phyloP scores from a whole-genome alignment of 2,113 vertebrate species.

The Pseudorasbora parva region DNA sequence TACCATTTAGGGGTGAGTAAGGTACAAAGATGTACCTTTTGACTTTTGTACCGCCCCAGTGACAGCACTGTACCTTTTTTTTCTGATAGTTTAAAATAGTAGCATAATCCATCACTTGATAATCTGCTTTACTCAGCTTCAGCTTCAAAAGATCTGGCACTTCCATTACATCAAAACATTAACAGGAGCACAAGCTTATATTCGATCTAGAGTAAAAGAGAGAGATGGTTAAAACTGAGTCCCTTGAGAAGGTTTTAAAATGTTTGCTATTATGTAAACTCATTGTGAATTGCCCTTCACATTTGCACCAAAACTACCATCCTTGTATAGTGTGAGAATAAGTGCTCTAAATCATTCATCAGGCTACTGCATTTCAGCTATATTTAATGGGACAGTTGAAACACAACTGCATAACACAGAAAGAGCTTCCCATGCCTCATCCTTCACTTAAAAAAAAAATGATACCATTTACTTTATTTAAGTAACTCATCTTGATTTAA shows the following conservation, averaged over 20 bases:
- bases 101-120: no score
- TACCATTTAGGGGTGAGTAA: no score
- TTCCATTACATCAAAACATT: background rate
- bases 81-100: no score
- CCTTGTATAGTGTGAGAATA: conserved; percentile 22
- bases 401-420: conserved; percentile 29
- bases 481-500: no score
- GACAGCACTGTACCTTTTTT: no score
- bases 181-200: background rate
- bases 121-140: background rate
- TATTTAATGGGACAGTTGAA: conserved; percentile 47
- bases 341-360: conserved; percentile 40
- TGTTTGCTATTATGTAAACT: conserved; percentile 23
- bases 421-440: conserved; percentile 14
- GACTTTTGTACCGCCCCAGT: no score
- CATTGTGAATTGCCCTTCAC: conserved; percentile 23
- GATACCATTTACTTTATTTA: no score
- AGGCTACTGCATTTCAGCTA: conserved; percentile 27
- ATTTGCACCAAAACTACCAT: conserved; percentile 23
- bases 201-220: background rate
- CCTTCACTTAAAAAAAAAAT: no score
- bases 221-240: background rate
- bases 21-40: no score
- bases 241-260: background rate
- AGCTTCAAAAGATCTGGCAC: background rate